Conservation (phyloP, 2,113 vertebrate genomes). For the Mustela nigripes region DNA sequence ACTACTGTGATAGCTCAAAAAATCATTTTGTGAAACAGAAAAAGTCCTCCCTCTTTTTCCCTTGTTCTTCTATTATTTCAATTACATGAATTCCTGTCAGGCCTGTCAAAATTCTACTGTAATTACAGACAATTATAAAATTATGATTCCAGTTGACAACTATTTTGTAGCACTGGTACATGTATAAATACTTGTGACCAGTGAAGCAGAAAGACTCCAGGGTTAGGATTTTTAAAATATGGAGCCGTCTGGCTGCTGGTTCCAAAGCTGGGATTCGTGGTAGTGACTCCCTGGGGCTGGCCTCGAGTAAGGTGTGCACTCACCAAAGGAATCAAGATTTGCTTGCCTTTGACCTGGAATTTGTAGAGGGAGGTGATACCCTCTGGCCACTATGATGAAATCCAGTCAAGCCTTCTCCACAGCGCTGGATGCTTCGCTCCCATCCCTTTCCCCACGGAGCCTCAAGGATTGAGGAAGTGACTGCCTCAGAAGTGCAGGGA, state of each 20-base stretch:
- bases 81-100: conserved; percentile 8
- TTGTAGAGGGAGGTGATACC: neutral
- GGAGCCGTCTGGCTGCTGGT: neutral
- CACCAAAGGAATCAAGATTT: neutral
- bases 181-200: neutral
- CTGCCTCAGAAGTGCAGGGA: no score
- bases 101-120: conserved; percentile 16
- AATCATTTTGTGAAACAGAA: neutral
- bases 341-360: neutral
- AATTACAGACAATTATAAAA: conserved; percentile 65
- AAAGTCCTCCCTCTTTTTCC: neutral
- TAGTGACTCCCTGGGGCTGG: neutral
- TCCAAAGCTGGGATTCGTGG: neutral
- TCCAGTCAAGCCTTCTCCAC: neutral
- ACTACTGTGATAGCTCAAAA: conserved; percentile 1
- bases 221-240: neutral
- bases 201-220: neutral
- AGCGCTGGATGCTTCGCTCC: neutral
- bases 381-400: neutral
- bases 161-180: neutral
- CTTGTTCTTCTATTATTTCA: conserved; percentile 29
- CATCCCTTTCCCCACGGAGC: neutral
- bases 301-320: neutral
- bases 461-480: neutral
- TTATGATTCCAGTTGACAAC: conserved; percentile 3